Evolutionary conservation across 2,113 vertebrate genomes (phyloP).

Genomic region (Platanista minor): DNA sequence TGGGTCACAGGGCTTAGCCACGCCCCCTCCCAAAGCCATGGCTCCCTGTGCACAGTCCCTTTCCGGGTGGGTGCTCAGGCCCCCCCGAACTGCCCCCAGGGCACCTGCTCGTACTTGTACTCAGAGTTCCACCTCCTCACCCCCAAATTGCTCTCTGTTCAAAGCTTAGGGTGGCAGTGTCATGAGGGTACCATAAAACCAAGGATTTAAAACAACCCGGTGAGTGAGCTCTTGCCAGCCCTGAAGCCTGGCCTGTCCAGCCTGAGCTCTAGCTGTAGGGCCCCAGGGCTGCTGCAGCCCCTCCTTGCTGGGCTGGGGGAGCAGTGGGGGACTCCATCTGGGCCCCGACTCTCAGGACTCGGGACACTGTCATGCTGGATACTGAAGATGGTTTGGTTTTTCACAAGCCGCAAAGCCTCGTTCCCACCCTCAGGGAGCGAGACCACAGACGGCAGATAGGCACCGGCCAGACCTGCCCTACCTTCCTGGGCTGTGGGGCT

Average conservation of each 20-base stretch:
- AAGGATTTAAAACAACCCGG: background rate
- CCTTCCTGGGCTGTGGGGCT: background rate
- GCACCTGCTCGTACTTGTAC: background rate
- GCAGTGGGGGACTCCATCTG: too few species aligned
- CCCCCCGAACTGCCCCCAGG: background rate
- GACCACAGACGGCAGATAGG: background rate
- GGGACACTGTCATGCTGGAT: background rate
- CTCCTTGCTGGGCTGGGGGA: background rate
- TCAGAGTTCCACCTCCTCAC: background rate
- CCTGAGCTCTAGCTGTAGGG: background rate
- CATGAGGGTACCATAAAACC: background rate
- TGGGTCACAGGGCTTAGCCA: slow-evolving; percentile 29
- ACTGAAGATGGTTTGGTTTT: background rate
- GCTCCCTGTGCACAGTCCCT: background rate
- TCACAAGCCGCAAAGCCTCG: background rate
- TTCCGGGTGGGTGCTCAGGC: background rate
- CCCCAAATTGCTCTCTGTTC: background rate
- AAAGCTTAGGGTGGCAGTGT: background rate
- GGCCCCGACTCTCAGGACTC: background rate
- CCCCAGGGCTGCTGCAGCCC: background rate
- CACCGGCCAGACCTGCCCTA: rapidly evolving
- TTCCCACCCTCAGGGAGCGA: background rate
- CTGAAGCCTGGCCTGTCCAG: background rate
- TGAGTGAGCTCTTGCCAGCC: background rate
- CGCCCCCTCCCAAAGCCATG: background rate